Percentiles rank a stretch among this genome's conserved stretches.
Evolutionary conservation across 2,888 invertebrate species (phyloP).

Genomic region (Minunthozetes semirufus): DNA sequence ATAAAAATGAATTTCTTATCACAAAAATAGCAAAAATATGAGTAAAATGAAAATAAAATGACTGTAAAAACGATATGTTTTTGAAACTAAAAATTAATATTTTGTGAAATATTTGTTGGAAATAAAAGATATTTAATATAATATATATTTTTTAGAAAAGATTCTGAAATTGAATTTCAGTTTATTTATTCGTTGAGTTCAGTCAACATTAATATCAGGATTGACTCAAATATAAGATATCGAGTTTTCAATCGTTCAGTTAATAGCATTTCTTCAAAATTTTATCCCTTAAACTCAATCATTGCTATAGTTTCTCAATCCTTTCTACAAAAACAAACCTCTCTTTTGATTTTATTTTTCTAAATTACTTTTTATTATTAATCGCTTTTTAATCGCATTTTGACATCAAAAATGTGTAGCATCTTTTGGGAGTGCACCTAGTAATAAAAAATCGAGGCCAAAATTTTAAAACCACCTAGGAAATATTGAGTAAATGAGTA

Average conservation of each 20-base stretch:
- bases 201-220: constrained; percentile 21
- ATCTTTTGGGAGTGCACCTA: too few species aligned
- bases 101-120: not conserved
- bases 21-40: not conserved
- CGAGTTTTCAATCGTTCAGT: not conserved
- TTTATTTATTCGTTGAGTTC: constrained; percentile 20
- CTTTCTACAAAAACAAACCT: too few species aligned
- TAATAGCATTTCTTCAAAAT: not conserved
- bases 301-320: too few species aligned
- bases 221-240: not conserved
- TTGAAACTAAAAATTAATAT: not conserved
- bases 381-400: too few species aligned
- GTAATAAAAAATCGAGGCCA: too few species aligned
- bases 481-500: too few species aligned
- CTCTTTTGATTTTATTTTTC: too few species aligned
- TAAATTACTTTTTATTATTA: too few species aligned
- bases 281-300: too few species aligned
- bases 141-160: not conserved
- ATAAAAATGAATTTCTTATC: not conserved
- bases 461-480: too few species aligned
- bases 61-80: not conserved
- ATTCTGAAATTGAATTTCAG: constrained; percentile 9
- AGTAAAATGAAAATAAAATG: not conserved
- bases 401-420: too few species aligned
- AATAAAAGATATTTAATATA: not conserved